These are phyloP conservation scores for Pygoscelis antarcticus DNA, from an alignment of 2,113 vertebrate genomes.

Conservation along the genomic window DNA sequence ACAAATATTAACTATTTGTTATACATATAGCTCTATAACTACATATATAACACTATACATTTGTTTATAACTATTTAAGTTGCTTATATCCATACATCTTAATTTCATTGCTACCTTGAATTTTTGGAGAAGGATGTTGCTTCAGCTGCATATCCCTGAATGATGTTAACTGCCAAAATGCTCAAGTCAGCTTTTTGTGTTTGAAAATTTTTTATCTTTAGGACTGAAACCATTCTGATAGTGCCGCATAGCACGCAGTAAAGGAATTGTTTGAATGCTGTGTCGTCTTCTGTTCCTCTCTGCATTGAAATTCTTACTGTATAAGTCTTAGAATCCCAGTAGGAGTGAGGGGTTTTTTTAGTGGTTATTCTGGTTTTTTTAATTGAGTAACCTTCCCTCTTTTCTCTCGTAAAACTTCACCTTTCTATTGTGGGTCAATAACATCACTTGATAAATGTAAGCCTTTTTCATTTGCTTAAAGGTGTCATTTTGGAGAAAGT, in stretches of 20 bases:
- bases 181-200: neutral
- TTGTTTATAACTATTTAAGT: neutral
- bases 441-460: neutral
- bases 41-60: neutral
- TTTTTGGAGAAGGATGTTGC: neutral
- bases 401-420: neutral
- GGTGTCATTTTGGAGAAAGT: neutral
- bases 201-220: neutral
- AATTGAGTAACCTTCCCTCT: neutral
- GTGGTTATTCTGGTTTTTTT: neutral
- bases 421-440: neutral
- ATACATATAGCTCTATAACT: neutral
- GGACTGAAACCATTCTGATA: neutral
- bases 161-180: neutral
- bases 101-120: neutral
- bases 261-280: neutral
- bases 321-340: neutral
- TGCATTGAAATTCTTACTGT: neutral
- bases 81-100: neutral
- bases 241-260: neutral
- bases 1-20: neutral
- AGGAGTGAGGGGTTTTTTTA: neutral
- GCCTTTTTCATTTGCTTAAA: neutral
- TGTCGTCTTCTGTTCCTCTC: neutral
- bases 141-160: neutral